Conservation (phyloP, 2,888 invertebrate genomes). For the Calephelis perditalis region DNA sequence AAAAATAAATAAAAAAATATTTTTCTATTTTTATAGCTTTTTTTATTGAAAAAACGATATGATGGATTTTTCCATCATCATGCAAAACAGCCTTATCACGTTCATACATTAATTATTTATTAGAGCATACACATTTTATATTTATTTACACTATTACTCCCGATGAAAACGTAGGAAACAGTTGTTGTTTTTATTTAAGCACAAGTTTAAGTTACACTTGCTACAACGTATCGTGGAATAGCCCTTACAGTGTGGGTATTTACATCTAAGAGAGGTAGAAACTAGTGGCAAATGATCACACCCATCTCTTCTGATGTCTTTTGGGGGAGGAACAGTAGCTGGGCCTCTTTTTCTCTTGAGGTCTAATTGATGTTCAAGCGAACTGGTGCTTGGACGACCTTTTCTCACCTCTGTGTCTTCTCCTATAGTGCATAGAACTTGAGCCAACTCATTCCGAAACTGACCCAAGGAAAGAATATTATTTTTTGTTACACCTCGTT, state of each 20-base stretch:
- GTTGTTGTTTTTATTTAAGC: conserved; percentile 35
- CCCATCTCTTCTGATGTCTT: conserved; percentile 45
- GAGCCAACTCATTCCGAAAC: conserved; percentile 41
- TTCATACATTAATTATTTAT: conserved; percentile 33
- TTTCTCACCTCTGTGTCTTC: conserved; percentile 40
- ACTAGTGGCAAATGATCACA: conserved; percentile 45
- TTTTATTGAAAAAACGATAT: conserved; percentile 32
- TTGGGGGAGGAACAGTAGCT: conserved; percentile 41
- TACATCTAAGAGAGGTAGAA: conserved; percentile 42
- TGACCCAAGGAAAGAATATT: conserved; percentile 40
- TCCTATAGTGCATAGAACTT: conserved; percentile 43
- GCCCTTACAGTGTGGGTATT: conserved; percentile 43
- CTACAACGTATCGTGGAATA: conserved; percentile 42
- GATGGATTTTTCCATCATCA: conserved; percentile 36
- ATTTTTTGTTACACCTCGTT: conserved; percentile 40
- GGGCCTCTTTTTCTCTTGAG: conserved; percentile 41
- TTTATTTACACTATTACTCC: conserved; percentile 24
- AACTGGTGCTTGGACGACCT: conserved; percentile 40
- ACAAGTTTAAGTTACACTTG: conserved; percentile 41
- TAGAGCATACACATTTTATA: conserved; percentile 22
- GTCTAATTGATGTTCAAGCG: conserved; percentile 38
- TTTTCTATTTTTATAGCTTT: conserved; percentile 29
- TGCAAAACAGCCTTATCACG: conserved; percentile 28
- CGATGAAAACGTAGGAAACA: conserved; percentile 31
- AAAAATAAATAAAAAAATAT: conserved; percentile 34